Evolutionary conservation across 1,140 invertebrate genomes (phyloP).

Genomic region (Formica selysi): DNA sequence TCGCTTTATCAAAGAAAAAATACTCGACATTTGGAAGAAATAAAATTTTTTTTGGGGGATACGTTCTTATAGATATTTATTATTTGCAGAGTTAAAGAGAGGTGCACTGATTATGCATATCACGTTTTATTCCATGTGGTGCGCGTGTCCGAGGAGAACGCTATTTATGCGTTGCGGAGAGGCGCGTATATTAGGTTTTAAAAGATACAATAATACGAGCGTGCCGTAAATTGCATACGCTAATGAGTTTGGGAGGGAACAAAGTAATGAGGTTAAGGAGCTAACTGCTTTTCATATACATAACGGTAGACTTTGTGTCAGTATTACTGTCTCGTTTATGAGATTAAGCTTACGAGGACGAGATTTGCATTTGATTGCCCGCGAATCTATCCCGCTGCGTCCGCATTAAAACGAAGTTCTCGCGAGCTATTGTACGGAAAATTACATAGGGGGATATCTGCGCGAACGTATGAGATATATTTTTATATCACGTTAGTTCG

Average conservation of each 20-base stretch:
- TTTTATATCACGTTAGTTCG: not conserved
- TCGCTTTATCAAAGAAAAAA: not conserved
- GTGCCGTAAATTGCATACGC: slow-evolving; percentile 42
- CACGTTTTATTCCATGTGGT: not conserved
- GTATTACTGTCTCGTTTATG: slow-evolving; percentile 38
- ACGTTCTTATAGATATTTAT: not conserved
- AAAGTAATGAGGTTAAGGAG: slow-evolving; percentile 36
- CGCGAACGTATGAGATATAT: not conserved
- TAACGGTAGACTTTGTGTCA: slow-evolving; percentile 28
- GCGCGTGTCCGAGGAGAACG: not conserved
- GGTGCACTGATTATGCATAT: not conserved
- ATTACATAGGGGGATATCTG: not conserved
- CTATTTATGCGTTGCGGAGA: slow-evolving; percentile 29
- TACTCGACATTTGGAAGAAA: not conserved
- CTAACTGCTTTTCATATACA: slow-evolving; percentile 49
- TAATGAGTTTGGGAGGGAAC: slow-evolving; percentile 34
- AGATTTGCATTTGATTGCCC: slow-evolving; percentile 56
- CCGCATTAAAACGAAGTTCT: slow-evolving; percentile 15
- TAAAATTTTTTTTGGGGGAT: not conserved
- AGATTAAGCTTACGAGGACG: slow-evolving; percentile 49
- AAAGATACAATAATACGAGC: slow-evolving; percentile 38
- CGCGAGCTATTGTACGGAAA: not conserved
- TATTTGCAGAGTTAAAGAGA: not conserved
- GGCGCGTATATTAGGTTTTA: slow-evolving; percentile 10
- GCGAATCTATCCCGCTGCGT: slow-evolving; percentile 22